phyloP scores from a whole-genome alignment of 2,888 invertebrate genomes.

The Erebia aethiops region DNA sequence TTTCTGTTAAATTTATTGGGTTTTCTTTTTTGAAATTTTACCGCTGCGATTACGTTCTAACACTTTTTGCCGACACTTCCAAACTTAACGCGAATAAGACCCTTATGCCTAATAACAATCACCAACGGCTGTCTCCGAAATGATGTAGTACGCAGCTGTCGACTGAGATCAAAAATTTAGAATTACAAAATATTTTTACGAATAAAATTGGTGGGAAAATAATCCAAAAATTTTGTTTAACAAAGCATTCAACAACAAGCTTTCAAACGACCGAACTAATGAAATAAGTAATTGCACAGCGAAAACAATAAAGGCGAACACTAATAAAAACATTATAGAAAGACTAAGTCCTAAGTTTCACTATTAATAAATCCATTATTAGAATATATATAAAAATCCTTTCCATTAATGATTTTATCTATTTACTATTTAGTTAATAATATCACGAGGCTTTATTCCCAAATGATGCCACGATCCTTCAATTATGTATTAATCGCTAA shows the following conservation, averaged over 20 bases:
- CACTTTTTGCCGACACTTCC: constrained; percentile 75
- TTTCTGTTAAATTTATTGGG: constrained; percentile 33
- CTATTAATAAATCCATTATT: constrained; percentile 81
- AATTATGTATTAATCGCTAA: constrained; percentile 66
- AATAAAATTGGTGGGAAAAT: constrained; percentile 60
- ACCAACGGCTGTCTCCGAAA: constrained; percentile 68
- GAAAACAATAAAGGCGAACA: constrained; percentile 79
- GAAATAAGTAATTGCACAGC: constrained; percentile 73
- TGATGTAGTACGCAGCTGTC: constrained; percentile 74
- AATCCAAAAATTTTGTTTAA: constrained; percentile 48
- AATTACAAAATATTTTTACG: constrained; percentile 58
- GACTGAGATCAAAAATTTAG: constrained; percentile 78
- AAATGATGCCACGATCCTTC: constrained; percentile 74
- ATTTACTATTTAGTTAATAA: constrained; percentile 81
- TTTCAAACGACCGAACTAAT: constrained; percentile 64
- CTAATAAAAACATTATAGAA: constrained; percentile 61
- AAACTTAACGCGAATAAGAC: constrained; percentile 70
- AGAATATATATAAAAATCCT: constrained; percentile 83
- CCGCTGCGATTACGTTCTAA: constrained; percentile 50
- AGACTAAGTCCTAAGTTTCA: constrained; percentile 76
- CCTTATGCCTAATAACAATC: constrained; percentile 70
- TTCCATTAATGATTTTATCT: constrained; percentile 81
- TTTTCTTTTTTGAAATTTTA: constrained; percentile 42
- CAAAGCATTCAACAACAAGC: constrained; percentile 72
- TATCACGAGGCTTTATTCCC: constrained; percentile 80